Percentiles rank a stretch among this genome's conserved stretches.
phyloP scores from a whole-genome alignment of 2,888 invertebrate species.

The Osmoderma eremita region DNA sequence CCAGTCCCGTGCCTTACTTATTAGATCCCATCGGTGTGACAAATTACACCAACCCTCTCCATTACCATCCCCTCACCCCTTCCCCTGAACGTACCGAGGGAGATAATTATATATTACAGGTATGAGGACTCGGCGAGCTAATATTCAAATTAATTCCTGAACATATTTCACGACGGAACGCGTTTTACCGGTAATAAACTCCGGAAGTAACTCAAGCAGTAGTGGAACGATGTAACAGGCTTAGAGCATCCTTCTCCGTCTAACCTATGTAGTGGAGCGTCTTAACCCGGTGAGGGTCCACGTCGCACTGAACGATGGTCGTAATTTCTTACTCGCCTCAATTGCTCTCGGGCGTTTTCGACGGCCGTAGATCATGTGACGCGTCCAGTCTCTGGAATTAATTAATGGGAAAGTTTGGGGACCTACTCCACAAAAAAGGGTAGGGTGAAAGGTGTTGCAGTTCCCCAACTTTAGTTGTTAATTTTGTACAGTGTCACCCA shows the following conservation, averaged over 20 bases:
- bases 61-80: no score
- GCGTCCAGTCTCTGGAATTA: conserved; percentile 18
- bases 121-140: conserved; percentile 23
- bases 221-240: no score
- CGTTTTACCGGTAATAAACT: conserved; percentile 28
- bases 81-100: neutral
- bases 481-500: no score
- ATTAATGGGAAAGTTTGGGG: conserved; percentile 21
- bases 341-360: conserved; percentile 36
- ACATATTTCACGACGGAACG: conserved; percentile 25
- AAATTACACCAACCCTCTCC: no score
- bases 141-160: conserved; percentile 34
- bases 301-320: conserved; percentile 27
- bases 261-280: no score
- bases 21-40: no score
- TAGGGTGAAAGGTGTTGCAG: neutral
- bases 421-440: neutral
- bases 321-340: conserved; percentile 36
- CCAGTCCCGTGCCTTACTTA: no score
- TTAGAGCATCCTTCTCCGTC: conserved; percentile 11
- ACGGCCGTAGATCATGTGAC: conserved; percentile 28
- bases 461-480: no score
- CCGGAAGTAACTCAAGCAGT: neutral
- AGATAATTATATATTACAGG: conserved; percentile 31
- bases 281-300: conserved; percentile 1